Evolutionary conservation across 2,113 vertebrate species (phyloP).

Genomic region (Empidonax alnorum): DNA sequence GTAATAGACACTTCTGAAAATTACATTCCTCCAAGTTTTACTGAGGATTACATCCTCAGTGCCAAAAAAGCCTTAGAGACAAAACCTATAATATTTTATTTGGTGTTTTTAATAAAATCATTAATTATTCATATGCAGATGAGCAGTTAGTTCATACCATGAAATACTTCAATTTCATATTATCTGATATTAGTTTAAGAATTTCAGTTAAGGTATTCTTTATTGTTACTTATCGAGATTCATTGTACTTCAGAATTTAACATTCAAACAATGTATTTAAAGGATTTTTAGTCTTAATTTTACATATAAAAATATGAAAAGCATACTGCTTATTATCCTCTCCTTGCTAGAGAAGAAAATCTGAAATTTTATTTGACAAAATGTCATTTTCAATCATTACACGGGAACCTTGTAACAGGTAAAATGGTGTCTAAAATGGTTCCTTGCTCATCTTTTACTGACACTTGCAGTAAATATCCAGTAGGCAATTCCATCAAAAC

Average conservation of each 20-base stretch:
- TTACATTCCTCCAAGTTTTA: constrained; percentile 32
- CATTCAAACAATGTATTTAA: background rate
- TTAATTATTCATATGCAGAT: background rate
- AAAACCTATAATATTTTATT: background rate
- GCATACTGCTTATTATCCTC: background rate
- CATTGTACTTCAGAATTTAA: background rate
- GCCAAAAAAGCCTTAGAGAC: background rate
- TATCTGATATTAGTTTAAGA: background rate
- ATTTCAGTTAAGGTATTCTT: background rate
- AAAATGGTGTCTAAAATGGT: background rate
- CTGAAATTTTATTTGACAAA: background rate
- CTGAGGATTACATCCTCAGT: background rate
- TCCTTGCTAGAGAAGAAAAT: background rate
- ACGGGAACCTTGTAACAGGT: background rate
- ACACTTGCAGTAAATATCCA: background rate
- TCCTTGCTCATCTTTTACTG: background rate
- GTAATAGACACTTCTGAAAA: constrained; percentile 48
- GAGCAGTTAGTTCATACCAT: background rate
- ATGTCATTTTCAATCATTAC: background rate
- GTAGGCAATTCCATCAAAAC: background rate
- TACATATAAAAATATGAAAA: background rate
- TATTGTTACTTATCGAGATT: background rate
- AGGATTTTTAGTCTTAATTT: background rate
- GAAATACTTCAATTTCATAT: background rate
- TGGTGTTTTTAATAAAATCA: background rate